phyloP scores from a whole-genome alignment of 2,113 vertebrate species.

The Oncorhynchus keta region DNA sequence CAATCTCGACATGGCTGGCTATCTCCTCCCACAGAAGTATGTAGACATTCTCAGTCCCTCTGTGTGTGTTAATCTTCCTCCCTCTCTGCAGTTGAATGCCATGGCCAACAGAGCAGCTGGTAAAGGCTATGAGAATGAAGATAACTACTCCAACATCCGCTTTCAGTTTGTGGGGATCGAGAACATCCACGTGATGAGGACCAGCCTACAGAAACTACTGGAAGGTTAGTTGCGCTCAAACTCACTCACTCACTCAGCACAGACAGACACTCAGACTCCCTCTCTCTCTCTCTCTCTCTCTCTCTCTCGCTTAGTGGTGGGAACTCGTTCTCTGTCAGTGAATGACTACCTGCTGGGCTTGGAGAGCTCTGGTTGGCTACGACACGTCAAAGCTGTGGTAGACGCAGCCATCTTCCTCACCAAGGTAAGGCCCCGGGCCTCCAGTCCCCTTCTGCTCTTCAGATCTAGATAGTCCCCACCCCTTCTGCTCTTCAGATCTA shows the following conservation, averaged over 20 bases:
- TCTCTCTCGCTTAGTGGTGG: constrained; percentile 75
- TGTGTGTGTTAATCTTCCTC: constrained; percentile 5
- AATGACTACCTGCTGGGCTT: constrained; percentile 89
- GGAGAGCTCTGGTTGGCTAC: constrained; percentile 91
- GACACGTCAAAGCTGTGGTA: constrained; percentile 91
- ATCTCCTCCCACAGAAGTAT: no score
- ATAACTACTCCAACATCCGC: constrained; percentile 98
- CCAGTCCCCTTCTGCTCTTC: not conserved
- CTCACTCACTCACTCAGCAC: no score
- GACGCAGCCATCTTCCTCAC: constrained; percentile 91
- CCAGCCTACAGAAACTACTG: constrained; percentile 91
- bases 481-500: no score
- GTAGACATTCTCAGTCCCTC: not conserved
- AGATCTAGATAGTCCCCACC: no score
- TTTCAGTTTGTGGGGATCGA: constrained; percentile 99
- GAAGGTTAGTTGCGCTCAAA: constrained; percentile 78
- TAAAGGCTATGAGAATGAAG: constrained; percentile 98
- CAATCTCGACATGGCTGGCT: no score
- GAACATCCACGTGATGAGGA: constrained; percentile 98
- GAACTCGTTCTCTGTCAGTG: constrained; percentile 83
- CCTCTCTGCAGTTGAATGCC: constrained; percentile 85
- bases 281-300: not conserved
- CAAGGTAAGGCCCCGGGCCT: constrained; percentile 74
- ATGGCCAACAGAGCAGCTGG: constrained; percentile 96
- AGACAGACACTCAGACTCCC: no score